Percentiles rank a stretch among this genome's conserved stretches.
These are phyloP conservation scores for Sapajus apella DNA, from an alignment of 2,113 vertebrate species.

Conservation along the genomic window DNA sequence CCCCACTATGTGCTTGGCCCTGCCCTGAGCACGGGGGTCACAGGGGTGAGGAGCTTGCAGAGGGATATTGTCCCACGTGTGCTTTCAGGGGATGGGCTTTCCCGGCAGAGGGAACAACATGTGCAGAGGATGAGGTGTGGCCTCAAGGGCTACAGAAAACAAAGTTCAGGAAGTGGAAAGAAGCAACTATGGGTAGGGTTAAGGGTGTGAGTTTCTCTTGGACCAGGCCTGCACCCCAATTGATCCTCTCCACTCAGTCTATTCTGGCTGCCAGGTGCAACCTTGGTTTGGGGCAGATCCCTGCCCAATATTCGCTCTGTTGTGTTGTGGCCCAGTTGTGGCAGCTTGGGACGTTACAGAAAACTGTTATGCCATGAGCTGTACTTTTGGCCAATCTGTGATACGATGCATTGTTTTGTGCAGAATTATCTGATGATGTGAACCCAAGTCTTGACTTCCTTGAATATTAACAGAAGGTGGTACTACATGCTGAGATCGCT, in stretches of 20 bases:
- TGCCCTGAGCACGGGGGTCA: neutral
- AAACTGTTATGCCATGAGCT: neutral
- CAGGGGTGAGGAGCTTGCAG: neutral
- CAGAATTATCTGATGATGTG: neutral
- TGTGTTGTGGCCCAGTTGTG: neutral
- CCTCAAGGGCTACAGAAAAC: neutral
- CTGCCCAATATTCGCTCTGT: neutral
- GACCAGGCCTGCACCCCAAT: accelerated
- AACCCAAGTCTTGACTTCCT: neutral
- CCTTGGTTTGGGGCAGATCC: neutral
- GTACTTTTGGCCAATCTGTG: neutral
- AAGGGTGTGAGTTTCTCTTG: neutral
- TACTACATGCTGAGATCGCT: accelerated
- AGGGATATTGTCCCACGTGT: no score
- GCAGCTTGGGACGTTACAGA: neutral
- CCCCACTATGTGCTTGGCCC: neutral
- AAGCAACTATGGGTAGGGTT: neutral
- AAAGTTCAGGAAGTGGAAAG: neutral
- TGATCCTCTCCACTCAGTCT: neutral
- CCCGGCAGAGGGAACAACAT: neutral
- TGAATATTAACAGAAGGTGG: neutral
- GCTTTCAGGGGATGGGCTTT: neutral
- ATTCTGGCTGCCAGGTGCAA: neutral
- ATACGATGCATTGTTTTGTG: neutral
- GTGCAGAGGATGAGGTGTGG: neutral